Conservation (phyloP, 1,140 invertebrate genomes). For the Phortica variegata region DNA sequence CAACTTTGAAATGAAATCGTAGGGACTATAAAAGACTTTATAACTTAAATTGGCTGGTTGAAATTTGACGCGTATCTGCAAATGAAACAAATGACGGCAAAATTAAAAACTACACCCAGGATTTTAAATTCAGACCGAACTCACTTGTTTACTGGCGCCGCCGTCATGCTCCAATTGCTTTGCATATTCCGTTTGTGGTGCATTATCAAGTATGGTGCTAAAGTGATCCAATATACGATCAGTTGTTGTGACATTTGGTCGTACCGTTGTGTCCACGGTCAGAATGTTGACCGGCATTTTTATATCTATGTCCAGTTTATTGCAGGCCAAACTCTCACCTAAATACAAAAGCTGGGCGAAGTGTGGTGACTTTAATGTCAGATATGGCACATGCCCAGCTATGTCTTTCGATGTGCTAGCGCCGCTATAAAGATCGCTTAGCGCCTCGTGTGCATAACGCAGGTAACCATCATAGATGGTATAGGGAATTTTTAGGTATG, state of each 20-base stretch:
- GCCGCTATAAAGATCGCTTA: neutral
- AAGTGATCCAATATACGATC: slow-evolving; percentile 50
- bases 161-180: slow-evolving; percentile 39
- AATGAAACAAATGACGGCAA: too few relatives aligned
- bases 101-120: neutral
- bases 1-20: slow-evolving; percentile 44
- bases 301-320: slow-evolving; percentile 14
- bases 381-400: too few relatives aligned
- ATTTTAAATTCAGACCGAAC: too few relatives aligned
- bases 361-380: slow-evolving; percentile 35
- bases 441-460: slow-evolving; percentile 20
- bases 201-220: slow-evolving; percentile 49
- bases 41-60: slow-evolving; percentile 49
- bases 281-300: slow-evolving; percentile 44
- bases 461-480: slow-evolving; percentile 30
- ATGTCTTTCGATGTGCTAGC: neutral
- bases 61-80: slow-evolving; percentile 34
- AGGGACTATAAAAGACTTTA: slow-evolving; percentile 33
- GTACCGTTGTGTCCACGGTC: slow-evolving; percentile 38
- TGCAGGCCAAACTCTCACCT: slow-evolving; percentile 26
- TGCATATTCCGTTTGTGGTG: slow-evolving; percentile 46
- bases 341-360: slow-evolving; percentile 38
- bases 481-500: slow-evolving; percentile 33
- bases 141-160: slow-evolving; percentile 22
- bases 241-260: slow-evolving; percentile 20